These are phyloP conservation scores for Lateolabrax maculatus DNA, from an alignment of 2,797 vertebrate genomes.

Conservation along the genomic window DNA sequence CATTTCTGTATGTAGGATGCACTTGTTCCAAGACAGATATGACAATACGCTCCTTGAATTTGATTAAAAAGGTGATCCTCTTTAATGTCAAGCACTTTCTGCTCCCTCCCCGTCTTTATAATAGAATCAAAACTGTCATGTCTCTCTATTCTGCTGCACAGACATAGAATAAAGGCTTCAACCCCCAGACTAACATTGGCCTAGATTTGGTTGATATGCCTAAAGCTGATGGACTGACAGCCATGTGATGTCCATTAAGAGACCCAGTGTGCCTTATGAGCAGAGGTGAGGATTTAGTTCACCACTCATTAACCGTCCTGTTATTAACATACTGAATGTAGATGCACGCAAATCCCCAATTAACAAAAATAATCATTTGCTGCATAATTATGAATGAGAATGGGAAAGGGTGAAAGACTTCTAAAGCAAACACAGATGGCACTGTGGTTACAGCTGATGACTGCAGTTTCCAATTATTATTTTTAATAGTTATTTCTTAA, in stretches of 20 bases:
- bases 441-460: conserved; percentile 3
- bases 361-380: conserved; percentile 53
- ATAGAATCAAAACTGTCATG: conserved; percentile 49
- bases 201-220: conserved; percentile 40
- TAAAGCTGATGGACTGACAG: conserved; percentile 37
- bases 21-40: conserved; percentile 31
- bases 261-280: background rate
- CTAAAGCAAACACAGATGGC: conserved; percentile 28
- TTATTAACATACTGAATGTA: conserved; percentile 47
- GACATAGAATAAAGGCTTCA: conserved; percentile 14
- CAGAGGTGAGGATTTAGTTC: conserved; percentile 25
- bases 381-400: conserved; percentile 43
- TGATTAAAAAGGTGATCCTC: conserved; percentile 51
- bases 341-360: conserved; percentile 59
- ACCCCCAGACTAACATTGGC: conserved; percentile 29
- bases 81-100: conserved; percentile 58
- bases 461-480: background rate
- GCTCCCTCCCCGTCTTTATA: conserved; percentile 23
- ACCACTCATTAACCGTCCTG: conserved; percentile 9
- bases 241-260: conserved; percentile 19
- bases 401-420: conserved; percentile 8
- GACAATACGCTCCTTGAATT: conserved; percentile 30
- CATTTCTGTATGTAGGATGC: conserved; percentile 27
- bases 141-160: conserved; percentile 18
- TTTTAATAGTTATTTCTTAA: background rate